Percentiles rank a stretch among this genome's conserved stretches.
These are phyloP conservation scores for Heliconius ethilla DNA, from an alignment of 2,888 invertebrate species.

Conservation along the genomic window DNA sequence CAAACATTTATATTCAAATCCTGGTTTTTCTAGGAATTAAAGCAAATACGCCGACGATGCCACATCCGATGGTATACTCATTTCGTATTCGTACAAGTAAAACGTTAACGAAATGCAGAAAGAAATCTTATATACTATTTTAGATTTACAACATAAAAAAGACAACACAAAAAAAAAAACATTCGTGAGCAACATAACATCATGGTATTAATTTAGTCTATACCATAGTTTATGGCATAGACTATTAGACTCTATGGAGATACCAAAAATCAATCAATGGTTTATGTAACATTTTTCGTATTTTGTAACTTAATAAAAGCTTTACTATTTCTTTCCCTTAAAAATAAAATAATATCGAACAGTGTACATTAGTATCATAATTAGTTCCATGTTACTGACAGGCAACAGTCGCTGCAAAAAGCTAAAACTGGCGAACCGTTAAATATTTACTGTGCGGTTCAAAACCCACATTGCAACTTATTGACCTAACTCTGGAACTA, in stretches of 20 bases:
- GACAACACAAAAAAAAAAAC: not conserved
- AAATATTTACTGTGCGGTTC: constrained; percentile 72
- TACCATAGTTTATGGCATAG: not conserved
- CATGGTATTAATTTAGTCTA: not conserved
- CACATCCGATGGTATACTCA: constrained; percentile 45
- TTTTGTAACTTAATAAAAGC: too few relatives aligned
- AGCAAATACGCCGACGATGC: constrained; percentile 46
- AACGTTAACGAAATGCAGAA: not conserved
- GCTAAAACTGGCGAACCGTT: constrained; percentile 59
- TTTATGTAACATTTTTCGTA: too few relatives aligned
- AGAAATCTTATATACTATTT: not conserved
- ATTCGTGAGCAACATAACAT: not conserved
- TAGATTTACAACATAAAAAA: not conserved
- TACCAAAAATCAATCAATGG: too few relatives aligned
- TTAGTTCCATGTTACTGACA: constrained; percentile 54
- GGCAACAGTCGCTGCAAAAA: constrained; percentile 40
- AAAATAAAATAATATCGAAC: too few relatives aligned
- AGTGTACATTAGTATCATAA: not conserved
- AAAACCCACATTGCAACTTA: constrained; percentile 56
- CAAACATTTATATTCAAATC: constrained; percentile 47
- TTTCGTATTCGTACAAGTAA: constrained; percentile 44
- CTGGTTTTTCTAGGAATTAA: constrained; percentile 47
- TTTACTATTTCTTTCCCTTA: too few relatives aligned
- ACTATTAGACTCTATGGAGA: too few relatives aligned
- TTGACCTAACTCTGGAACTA: constrained; percentile 47